Evolutionary conservation across 2,888 invertebrate species (phyloP).

Genomic region (Hydriomena furcata): DNA sequence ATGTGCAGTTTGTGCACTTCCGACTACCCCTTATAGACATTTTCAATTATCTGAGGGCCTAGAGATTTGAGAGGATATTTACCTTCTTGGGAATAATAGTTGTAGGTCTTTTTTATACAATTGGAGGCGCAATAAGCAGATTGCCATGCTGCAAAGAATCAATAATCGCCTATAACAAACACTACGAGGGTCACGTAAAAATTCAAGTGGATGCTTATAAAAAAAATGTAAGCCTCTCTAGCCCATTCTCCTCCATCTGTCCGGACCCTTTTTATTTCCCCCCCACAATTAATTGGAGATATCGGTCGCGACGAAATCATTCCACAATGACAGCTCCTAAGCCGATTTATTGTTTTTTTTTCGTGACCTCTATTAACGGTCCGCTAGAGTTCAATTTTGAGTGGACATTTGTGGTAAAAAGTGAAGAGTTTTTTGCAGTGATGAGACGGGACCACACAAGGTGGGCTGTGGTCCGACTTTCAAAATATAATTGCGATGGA

Average conservation of each 20-base stretch:
- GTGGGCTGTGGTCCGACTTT: slow-evolving; percentile 41
- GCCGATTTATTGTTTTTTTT: slow-evolving; percentile 49
- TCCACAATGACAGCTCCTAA: slow-evolving; percentile 70
- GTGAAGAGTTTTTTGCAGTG: slow-evolving; percentile 64
- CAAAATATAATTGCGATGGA: slow-evolving; percentile 39
- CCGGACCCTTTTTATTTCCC: slow-evolving; percentile 52
- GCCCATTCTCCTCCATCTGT: slow-evolving; percentile 44
- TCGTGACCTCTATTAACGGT: slow-evolving; percentile 32
- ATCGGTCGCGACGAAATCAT: slow-evolving; percentile 73
- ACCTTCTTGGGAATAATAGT: too few species aligned
- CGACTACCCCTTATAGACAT: too few species aligned
- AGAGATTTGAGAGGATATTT: too few species aligned
- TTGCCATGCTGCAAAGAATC: too few species aligned
- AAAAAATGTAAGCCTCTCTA: not conserved
- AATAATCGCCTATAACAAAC: too few species aligned
- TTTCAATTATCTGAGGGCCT: too few species aligned
- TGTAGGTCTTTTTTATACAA: too few species aligned
- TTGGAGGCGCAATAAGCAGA: too few species aligned
- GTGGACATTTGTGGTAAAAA: slow-evolving; percentile 52
- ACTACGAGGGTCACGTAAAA: too few species aligned
- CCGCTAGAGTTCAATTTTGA: slow-evolving; percentile 45
- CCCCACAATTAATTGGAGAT: slow-evolving; percentile 66
- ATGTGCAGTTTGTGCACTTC: too few species aligned
- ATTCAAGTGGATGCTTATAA: too few species aligned
- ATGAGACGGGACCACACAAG: slow-evolving; percentile 68